Percentiles rank a stretch among this genome's conserved stretches.
These are phyloP conservation scores for Emydura subglobosa DNA, from an alignment of 2,113 vertebrate genomes.

Conservation along the genomic window DNA sequence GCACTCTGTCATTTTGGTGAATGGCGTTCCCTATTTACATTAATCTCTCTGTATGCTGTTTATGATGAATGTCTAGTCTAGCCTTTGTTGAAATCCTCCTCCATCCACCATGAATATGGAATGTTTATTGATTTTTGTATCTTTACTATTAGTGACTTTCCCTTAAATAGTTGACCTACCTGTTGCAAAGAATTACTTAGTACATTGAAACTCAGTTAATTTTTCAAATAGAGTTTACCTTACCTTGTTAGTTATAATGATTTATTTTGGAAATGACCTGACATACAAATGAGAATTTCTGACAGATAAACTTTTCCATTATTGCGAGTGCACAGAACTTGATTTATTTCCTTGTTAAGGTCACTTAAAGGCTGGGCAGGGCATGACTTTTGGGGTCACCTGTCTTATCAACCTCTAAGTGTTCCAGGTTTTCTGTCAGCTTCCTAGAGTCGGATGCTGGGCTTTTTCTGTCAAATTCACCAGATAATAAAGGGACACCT, in stretches of 20 bases:
- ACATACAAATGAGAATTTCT: neutral
- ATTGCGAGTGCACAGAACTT: neutral
- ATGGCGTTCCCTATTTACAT: neutral
- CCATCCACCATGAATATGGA: neutral
- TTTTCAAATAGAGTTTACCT: neutral
- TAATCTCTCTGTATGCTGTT: neutral
- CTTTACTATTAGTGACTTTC: neutral
- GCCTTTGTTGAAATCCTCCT: neutral
- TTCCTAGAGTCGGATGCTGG: neutral
- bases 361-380: neutral
- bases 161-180: neutral
- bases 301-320: neutral
- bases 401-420: neutral
- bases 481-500: neutral
- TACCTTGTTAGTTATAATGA: neutral
- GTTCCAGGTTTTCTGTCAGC: neutral
- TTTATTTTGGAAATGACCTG: neutral
- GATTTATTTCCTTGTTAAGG: neutral
- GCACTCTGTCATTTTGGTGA: neutral
- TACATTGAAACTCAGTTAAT: neutral
- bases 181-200: neutral
- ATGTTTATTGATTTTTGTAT: neutral
- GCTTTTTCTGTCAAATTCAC: neutral
- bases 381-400: neutral
- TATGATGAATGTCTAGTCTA: neutral